Evolutionary conservation across 92 coral and sea anemone species (phyloP), one percentile per base, ranked within the genome.

Genomic region (Bergia sp.): DNA sequence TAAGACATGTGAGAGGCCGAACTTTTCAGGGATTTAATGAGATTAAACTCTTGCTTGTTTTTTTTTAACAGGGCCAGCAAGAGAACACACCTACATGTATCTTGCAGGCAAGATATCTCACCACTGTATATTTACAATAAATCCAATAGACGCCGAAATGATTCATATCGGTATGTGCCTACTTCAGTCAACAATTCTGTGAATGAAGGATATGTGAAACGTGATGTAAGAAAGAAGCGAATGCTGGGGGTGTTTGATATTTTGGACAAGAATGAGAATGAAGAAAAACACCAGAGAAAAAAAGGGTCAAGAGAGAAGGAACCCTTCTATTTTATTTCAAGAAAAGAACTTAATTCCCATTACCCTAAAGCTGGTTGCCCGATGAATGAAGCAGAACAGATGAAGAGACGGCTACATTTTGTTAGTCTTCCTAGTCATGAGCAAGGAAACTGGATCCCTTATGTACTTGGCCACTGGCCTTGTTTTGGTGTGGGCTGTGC

Each of bases 401-500:
- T 96, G 98, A 97, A 96, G 86, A 93, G 93, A 37, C 93, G 94
- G 36, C 91, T 97, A 29, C 99, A 97, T 78, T 97, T 97, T 90
- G 97, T 91, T 36, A 91, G 88, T 29, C 90, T 97, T 6, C 97
- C 99, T 76, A 76, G 93, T 4, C 96, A 89, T 71, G 91, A 93
- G 80, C 91, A 91, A 79, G 99, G 99, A 2, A 97, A 94, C 88
- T 97, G 98, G 98, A 97, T 97, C 73, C 99, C 99, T 7, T 97
- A 94, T 92, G 93, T 93, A 0, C 89, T 94, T 91, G 95, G 93
- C 78, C 97, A 93, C 85, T 97, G 99, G 99, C 95, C 98, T 42
- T 97, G 99, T 73, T 94, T 97, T 94, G 99, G 99, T 18, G 91
- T 96, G 36, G 96, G 97, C 49, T 97, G 99, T 88, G 99, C 98